Evolutionary conservation across 1,140 invertebrate species (phyloP), one percentile per base, ranked within the genome.

Genomic region (Aphaenogaster floridana): DNA sequence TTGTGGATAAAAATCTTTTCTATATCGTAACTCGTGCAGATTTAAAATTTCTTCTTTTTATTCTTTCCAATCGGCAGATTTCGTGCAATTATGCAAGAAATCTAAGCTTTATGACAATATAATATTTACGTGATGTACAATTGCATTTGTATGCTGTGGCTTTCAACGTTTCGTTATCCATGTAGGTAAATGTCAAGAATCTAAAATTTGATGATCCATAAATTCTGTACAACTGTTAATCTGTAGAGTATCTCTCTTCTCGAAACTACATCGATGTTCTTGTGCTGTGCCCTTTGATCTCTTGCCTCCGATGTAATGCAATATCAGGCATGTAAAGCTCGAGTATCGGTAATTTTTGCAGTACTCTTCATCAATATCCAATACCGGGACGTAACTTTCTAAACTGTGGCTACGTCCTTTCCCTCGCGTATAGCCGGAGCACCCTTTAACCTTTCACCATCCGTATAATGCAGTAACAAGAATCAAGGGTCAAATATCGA

Each of bases 81-180:
- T 39, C 7, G 34, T 13, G 1, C 5, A 11, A 39, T 74, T 69
- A 28, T 39, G 2, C 13, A 54, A 72, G 15, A 21, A 39, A 21
- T 74, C 17, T 13, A 36, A 36, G 4, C 17, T 74, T 54, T 54
- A 54, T 34, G 61, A 63, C 39, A 64, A 68, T 42, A 1, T 21
- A 8, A 71, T 52, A 71, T 36, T 66, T 42, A 42, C 17, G 9
- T n/a, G 8, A 52, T 17, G 21, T 48, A 50, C 11, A 50, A 50
- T 34, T 15, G 1, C 45, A 34, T 71, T 34, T 15, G 17, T 36
- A 34, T 17, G 5, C 1, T 21, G 21, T 50, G 6, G 0, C 7
- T 17, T 48, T 34, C 7, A 45, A 34, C 1, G 6, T 52, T 50
- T 50, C 15, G 90, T 80, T 74, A 87, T 88, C 85, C 48, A 21